Conservation (phyloP, 2,888 invertebrate genomes). For the Dugesia japonica region DNA sequence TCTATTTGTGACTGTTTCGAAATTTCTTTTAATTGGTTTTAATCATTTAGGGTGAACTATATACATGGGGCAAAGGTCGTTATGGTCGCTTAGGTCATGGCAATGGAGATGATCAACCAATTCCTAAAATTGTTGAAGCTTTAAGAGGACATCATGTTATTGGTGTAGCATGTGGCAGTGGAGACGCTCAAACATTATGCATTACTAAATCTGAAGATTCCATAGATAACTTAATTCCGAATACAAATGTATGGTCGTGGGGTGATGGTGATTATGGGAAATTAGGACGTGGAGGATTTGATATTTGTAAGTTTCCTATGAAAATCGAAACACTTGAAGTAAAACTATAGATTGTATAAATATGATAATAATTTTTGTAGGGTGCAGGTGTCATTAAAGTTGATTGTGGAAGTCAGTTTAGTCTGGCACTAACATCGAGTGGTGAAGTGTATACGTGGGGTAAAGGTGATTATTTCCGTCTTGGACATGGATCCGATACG, state of each 20-base stretch:
- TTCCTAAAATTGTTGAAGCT: slow-evolving; percentile 65
- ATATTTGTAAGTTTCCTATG: slow-evolving; percentile 77
- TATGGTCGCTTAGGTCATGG: slow-evolving; percentile 84
- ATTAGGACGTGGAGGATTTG: slow-evolving; percentile 74
- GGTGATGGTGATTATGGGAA: slow-evolving; percentile 91
- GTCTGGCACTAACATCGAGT: slow-evolving; percentile 77
- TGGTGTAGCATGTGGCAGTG: slow-evolving; percentile 69
- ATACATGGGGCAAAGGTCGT: slow-evolving; percentile 87
- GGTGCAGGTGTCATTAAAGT: slow-evolving; percentile 82
- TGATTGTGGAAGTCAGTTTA: slow-evolving; percentile 90
- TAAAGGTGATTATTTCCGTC: slow-evolving; percentile 80
- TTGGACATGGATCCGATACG: slow-evolving; percentile 83
- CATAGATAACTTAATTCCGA: slow-evolving; percentile 62
- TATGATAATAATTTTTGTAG: too few species aligned
- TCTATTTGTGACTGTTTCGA: too few species aligned
- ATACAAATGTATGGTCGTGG: slow-evolving; percentile 71
- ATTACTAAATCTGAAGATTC: slow-evolving; percentile 53
- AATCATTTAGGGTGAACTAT: slow-evolving; percentile 60
- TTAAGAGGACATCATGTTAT: slow-evolving; percentile 49
- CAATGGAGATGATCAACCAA: slow-evolving; percentile 77
- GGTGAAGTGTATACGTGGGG: slow-evolving; percentile 95
- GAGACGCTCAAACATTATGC: slow-evolving; percentile 85
- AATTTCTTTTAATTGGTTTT: too few species aligned
- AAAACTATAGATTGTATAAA: too few species aligned
- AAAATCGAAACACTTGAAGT: slow-evolving; percentile 66